Evolutionary conservation across 2,888 invertebrate species (phyloP).

Genomic region (Andrena flavipes): DNA sequence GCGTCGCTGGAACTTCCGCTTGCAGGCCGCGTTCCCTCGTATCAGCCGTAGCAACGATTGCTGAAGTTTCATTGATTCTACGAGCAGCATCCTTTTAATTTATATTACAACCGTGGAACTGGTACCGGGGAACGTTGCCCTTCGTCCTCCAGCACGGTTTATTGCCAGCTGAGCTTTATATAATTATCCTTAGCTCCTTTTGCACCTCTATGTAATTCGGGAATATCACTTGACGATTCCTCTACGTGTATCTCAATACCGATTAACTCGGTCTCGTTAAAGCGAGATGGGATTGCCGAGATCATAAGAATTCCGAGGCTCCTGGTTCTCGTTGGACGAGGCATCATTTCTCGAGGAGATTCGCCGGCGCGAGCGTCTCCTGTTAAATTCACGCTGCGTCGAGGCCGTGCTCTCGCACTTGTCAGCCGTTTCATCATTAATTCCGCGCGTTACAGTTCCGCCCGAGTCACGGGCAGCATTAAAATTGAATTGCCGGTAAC

Average conservation of each 20-base stretch:
- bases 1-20: constrained; percentile 19
- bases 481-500: constrained; percentile 32
- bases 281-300: not conserved
- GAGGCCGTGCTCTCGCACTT: not conserved
- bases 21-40: not conserved
- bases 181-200: too few species aligned
- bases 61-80: constrained; percentile 30
- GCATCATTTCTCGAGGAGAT: not conserved
- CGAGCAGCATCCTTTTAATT: constrained; percentile 28
- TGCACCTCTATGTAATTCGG: not conserved
- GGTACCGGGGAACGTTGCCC: not conserved
- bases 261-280: not conserved
- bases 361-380: not conserved
- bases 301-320: not conserved
- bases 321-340: not conserved
- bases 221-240: not conserved
- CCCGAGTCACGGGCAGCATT: constrained; percentile 32
- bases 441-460: constrained; percentile 32
- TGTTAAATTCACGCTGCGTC: constrained; percentile 23
- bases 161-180: not conserved
- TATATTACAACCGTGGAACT: not conserved
- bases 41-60: not conserved
- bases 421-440: constrained; percentile 39
- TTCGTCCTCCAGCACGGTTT: not conserved
- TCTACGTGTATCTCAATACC: too few species aligned